Percentiles rank a stretch among this genome's conserved stretches.
Evolutionary conservation across 2,113 vertebrate genomes (phyloP).

Genomic region (Rhinolophus sinicus): DNA sequence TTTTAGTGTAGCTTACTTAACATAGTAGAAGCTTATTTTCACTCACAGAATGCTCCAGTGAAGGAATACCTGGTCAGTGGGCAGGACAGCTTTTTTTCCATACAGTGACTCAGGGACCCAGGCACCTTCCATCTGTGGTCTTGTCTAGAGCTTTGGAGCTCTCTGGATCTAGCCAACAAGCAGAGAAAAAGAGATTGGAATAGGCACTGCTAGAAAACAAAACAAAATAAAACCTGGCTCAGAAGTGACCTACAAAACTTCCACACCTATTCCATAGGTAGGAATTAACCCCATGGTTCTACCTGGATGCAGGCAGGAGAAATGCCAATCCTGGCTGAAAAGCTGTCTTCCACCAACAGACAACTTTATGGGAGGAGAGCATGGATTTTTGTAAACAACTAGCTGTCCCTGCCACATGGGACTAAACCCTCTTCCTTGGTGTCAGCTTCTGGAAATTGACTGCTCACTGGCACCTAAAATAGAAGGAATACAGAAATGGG

Average conservation of each 20-base stretch:
- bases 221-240: not conserved
- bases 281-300: not conserved
- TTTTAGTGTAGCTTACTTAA: not conserved
- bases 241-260: not conserved
- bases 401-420: not conserved
- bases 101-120: not conserved
- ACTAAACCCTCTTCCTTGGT: not conserved
- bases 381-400: not conserved
- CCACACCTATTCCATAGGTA: not conserved
- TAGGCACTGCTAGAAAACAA: not conserved
- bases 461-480: slow-evolving; percentile 21
- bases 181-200: not conserved
- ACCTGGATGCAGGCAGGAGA: not conserved
- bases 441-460: slow-evolving; percentile 19
- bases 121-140: not conserved
- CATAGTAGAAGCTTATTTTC: not conserved
- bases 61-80: not conserved
- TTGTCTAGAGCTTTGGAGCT: not conserved
- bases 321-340: not conserved
- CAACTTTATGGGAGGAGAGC: not conserved
- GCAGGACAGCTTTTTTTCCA: not conserved
- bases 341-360: not conserved
- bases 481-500: not conserved
- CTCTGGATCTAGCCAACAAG: not conserved
- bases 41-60: not conserved